Evolutionary conservation across 2,113 vertebrate species (phyloP).

Genomic region (Corythaeola cristata): DNA sequence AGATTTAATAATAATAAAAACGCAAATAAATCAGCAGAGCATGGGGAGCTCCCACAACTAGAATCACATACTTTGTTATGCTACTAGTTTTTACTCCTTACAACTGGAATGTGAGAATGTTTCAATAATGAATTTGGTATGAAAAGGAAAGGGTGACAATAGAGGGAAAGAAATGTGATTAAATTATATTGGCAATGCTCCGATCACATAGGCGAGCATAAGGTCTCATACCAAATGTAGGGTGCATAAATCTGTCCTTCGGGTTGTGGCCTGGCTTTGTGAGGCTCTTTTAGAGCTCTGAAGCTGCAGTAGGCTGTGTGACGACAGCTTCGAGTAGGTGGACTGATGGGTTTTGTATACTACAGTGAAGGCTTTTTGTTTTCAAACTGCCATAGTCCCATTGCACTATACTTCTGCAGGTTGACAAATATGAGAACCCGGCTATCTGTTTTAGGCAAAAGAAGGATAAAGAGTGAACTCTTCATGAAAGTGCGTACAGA

Average conservation of each 20-base stretch:
- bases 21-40: not conserved
- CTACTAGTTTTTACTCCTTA: not conserved
- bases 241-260: conserved; percentile 44
- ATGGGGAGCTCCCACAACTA: not conserved
- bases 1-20: not conserved
- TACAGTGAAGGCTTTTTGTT: conserved; percentile 47
- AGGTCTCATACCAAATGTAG: conserved; percentile 32
- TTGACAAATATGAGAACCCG: conserved; percentile 37
- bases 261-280: conserved; percentile 29
- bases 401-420: conserved; percentile 28
- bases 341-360: conserved; percentile 43
- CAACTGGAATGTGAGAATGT: not conserved
- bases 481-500: not conserved
- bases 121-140: conserved; percentile 38
- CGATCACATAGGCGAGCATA: not conserved
- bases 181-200: conserved; percentile 2
- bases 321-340: conserved; percentile 15
- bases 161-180: conserved; percentile 20
- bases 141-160: conserved; percentile 26
- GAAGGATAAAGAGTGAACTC: conserved; percentile 47
- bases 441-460: conserved; percentile 56
- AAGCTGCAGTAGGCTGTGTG: conserved; percentile 32
- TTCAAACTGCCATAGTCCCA: conserved; percentile 52
- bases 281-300: conserved; percentile 45
- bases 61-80: not conserved